Conservation (phyloP, 2,113 vertebrate species). For the Chlamydotis undulata region DNA sequence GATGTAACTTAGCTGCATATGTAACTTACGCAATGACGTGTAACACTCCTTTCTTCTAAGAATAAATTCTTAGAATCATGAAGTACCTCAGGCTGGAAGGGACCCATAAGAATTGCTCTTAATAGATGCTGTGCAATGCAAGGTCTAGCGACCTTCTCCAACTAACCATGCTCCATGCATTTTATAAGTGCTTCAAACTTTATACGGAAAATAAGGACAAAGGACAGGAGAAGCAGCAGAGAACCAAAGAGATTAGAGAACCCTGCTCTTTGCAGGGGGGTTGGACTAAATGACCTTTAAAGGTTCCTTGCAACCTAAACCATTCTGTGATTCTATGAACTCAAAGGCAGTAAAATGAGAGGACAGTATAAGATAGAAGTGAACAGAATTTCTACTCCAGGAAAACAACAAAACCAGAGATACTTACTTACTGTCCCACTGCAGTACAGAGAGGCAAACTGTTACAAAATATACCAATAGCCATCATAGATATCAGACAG, state of each 20-base stretch:
- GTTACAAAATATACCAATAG: neutral
- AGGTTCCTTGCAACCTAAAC: too few relatives aligned
- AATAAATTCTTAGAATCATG: neutral
- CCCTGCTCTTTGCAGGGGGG: too few relatives aligned
- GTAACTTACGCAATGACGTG: accelerated
- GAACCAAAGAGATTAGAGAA: neutral
- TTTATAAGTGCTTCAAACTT: neutral
- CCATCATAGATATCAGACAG: neutral
- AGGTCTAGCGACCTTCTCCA: neutral
- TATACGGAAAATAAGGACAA: neutral
- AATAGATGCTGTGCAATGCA: neutral
- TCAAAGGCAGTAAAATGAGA: neutral
- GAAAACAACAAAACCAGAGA: neutral
- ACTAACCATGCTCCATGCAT: neutral
- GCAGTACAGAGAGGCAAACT: neutral
- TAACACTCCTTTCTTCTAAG: neutral
- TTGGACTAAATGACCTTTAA: too few relatives aligned
- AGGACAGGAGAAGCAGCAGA: neutral
- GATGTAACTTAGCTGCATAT: neutral
- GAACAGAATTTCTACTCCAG: neutral
- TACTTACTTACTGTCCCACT: neutral
- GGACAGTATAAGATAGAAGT: neutral
- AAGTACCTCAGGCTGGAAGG: neutral
- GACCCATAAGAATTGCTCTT: neutral
- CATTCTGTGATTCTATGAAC: neutral